A percentile compares a stretch with the other conserved stretches of the same genome.
These are phyloP conservation scores for Sitta europaea DNA, from an alignment of 2,113 vertebrate species.

Conservation along the genomic window DNA sequence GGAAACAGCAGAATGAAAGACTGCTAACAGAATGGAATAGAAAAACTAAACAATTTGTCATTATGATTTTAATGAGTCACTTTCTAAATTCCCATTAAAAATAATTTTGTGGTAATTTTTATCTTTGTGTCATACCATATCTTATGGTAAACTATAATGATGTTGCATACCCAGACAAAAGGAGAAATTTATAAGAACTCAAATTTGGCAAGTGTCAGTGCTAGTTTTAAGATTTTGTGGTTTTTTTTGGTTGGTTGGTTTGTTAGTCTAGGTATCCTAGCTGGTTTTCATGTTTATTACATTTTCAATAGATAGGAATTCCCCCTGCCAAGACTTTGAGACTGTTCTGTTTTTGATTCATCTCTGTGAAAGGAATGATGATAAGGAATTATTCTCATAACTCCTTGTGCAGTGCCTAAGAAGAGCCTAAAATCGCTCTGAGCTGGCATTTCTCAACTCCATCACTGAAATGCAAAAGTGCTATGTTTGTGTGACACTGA, in stretches of 20 bases:
- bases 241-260: background rate
- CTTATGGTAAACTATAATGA: background rate
- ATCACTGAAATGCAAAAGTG: background rate
- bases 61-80: background rate
- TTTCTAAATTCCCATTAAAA: background rate
- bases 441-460: background rate
- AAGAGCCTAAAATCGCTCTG: background rate
- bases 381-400: background rate
- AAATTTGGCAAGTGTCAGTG: background rate
- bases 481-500: background rate
- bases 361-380: background rate
- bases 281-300: background rate
- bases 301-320: background rate
- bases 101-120: background rate
- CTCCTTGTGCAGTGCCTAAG: background rate
- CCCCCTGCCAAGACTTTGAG: background rate
- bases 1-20: background rate
- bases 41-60: background rate
- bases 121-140: background rate
- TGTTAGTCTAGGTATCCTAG: background rate
- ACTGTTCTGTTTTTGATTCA: background rate
- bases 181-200: background rate
- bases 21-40: background rate
- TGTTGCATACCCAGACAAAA: background rate
- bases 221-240: background rate